Evolutionary conservation across 2,113 vertebrate species (phyloP), one percentile per base, ranked within the genome.

Genomic region (Lates calcarifer): DNA sequence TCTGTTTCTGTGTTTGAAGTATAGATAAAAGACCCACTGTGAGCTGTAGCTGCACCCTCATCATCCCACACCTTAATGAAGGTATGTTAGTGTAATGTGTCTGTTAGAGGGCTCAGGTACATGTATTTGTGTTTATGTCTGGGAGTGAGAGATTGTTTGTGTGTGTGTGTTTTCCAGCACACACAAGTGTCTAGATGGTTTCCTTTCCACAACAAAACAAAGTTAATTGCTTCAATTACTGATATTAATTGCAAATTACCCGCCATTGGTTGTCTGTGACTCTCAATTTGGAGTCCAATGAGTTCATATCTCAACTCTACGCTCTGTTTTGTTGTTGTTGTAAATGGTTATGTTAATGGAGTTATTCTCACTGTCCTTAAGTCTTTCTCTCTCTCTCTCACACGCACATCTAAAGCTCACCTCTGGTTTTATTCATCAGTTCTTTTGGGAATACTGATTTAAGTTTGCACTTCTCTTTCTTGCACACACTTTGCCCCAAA

Each of bases 191-290:
- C 58, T 88, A 87, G 91, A 85, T 83, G 82, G 80, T 79, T 91
- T 91, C 79, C 74, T 83, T 86, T 85, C 79, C 83, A 75, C 74
- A 89, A 87, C 91, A 91, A 90, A 92, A 86, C 85, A 88, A 90
- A 89, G 89, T 89, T 91, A 92, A 92, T 92, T 89, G 89, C 87
- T 88, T 91, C 88, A 92, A 88, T 91, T 89, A 88, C 82, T 71
- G 84, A 91, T 91, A 92, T 87, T 86, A 90, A 91, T 92, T 90
- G 87, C 88, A 86, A 90, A 90, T 91, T 89, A 88, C 56, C 73
- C 57, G 2, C 49, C 83, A 82, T 82, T 77, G 80, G 80, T 85
- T 90, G 84, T 91, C 69, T 87, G 78, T 76, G 88, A 80, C 78
- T 90, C 67, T 86, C 85, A 75, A 79, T 91, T 84, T 81, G 77